Conservation (phyloP, 2,888 invertebrate genomes). For the Oeneis ivallda region DNA sequence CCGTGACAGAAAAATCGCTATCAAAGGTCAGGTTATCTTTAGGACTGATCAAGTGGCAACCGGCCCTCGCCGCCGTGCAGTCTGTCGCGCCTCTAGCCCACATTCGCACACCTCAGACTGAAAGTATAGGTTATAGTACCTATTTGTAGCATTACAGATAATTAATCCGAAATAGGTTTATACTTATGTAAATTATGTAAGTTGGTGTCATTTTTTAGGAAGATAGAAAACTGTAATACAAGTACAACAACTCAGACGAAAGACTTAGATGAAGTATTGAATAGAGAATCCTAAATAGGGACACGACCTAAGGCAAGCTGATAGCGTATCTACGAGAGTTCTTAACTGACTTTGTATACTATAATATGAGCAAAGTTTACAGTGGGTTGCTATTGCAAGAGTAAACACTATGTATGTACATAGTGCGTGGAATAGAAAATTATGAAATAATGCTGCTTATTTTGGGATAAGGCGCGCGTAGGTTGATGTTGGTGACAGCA, state of each 20-base stretch:
- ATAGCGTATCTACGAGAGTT: constrained; percentile 67
- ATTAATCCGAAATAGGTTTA: not conserved
- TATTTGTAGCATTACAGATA: too few relatives aligned
- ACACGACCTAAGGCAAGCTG: constrained; percentile 67
- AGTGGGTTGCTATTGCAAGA: constrained; percentile 38
- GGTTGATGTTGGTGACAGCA: constrained; percentile 19
- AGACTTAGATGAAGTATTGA: constrained; percentile 12
- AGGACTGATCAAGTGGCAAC: constrained; percentile 54
- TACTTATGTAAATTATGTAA: not conserved
- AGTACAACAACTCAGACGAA: not conserved
- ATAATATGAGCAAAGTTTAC: constrained; percentile 52
- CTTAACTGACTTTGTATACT: constrained; percentile 54
- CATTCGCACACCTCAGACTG: constrained; percentile 48
- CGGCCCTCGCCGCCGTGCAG: constrained; percentile 66
- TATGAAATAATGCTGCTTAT: constrained; percentile 33
- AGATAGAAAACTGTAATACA: not conserved
- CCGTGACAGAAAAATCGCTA: constrained; percentile 10
- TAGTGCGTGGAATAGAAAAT: constrained; percentile 28
- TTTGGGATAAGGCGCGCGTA: constrained; percentile 22
- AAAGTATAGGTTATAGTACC: too few relatives aligned
- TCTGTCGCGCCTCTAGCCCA: constrained; percentile 62
- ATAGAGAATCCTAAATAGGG: constrained; percentile 48
- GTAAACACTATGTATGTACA: constrained; percentile 36
- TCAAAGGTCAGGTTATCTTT: constrained; percentile 38
- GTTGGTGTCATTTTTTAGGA: not conserved